Conservation (phyloP, 2,113 vertebrate species). For the Nicator chloris region DNA sequence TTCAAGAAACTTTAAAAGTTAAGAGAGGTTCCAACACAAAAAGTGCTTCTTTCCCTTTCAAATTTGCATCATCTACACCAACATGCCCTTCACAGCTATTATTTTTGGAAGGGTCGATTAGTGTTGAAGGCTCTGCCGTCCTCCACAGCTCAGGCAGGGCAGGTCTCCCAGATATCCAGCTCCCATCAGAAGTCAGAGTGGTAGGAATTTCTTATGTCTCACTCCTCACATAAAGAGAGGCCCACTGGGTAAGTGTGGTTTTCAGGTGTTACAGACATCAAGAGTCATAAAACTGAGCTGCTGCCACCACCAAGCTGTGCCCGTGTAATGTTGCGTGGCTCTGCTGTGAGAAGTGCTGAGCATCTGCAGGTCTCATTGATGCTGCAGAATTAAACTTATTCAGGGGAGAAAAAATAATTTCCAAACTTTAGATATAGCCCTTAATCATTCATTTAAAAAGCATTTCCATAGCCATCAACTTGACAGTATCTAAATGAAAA, state of each 20-base stretch:
- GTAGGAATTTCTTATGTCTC: neutral
- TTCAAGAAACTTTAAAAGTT: neutral
- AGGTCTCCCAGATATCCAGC: neutral
- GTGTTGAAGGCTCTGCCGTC: neutral
- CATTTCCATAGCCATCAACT: conserved; percentile 52
- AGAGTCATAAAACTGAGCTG: neutral
- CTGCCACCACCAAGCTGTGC: neutral
- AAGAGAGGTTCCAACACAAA: neutral
- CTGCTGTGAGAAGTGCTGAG: neutral
- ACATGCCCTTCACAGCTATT: neutral
- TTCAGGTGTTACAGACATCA: neutral
- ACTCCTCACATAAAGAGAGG: neutral
- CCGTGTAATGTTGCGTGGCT: neutral
- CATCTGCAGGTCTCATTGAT: neutral
- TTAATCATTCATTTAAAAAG: conserved; percentile 61
- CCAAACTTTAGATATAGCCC: conserved; percentile 3
- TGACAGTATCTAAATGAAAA: conserved; percentile 60
- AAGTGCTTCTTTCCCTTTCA: neutral
- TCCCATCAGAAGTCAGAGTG: neutral
- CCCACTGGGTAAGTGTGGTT: neutral
- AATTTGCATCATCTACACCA: neutral
- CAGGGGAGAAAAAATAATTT: conserved; percentile 42
- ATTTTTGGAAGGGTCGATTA: neutral
- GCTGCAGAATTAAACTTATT: conserved; percentile 35
- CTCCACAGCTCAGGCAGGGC: too few relatives aligned